Evolutionary conservation across 2,888 invertebrate species (phyloP).

Genomic region (Stenchaetothrips biformis): DNA sequence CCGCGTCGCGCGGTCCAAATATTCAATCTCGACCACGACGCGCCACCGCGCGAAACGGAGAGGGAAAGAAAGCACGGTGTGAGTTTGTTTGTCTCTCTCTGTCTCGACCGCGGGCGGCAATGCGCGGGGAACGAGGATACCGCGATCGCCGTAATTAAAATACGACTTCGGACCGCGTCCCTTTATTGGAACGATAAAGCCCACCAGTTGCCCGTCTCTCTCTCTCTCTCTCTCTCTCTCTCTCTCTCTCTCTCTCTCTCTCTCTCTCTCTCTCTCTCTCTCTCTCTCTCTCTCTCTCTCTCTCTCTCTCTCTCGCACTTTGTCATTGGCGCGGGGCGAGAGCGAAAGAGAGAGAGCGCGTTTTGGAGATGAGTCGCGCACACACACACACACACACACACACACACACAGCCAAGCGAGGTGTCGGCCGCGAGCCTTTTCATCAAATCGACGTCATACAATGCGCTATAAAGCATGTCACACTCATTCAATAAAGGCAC

Average conservation of each 20-base stretch:
- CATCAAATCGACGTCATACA: neutral
- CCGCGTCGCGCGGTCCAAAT: too few species aligned
- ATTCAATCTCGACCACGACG: too few species aligned
- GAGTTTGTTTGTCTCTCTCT: neutral
- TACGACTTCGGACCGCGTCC: too few species aligned
- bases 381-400: too few species aligned
- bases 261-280: neutral
- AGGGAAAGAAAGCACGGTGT: neutral
- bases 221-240: constrained; percentile 19
- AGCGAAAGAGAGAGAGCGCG: too few species aligned
- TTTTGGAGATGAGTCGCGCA: too few species aligned
- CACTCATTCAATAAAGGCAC: constrained; percentile 12
- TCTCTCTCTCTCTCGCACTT: neutral
- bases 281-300: too few species aligned
- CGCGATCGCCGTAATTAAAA: too few species aligned
- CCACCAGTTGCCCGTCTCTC: neutral
- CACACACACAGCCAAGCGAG: too few species aligned
- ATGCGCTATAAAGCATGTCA: constrained; percentile 15
- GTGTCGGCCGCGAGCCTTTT: neutral
- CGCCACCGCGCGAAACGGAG: too few species aligned
- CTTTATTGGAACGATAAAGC: too few species aligned
- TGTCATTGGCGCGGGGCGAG: neutral
- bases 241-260: neutral
- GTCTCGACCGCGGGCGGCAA: neutral
- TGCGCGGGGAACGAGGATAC: neutral